Evolutionary conservation across 2,888 invertebrate species (phyloP), one percentile per base, ranked within the genome.

Genomic region (Beris chalybata): DNA sequence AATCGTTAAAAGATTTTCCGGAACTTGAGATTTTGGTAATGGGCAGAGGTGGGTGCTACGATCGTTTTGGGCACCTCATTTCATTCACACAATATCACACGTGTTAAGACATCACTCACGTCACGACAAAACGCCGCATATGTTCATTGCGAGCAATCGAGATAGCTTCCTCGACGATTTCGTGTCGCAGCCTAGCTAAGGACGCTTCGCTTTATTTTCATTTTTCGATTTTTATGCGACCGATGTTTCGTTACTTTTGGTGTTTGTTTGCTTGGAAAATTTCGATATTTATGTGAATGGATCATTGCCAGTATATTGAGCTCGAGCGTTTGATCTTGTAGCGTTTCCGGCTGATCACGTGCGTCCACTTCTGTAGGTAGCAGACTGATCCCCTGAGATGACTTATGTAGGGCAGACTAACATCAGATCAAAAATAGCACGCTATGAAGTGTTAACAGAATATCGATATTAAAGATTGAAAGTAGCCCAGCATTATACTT

Each of bases 1-100:
- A 38, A 52, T 61, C 61, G 52, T 61, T 61, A 61, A 61, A 61
- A 61, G 61, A 61, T 61, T 61, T 61, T 61, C 61, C 50, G 61
- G 61, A 61, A 61, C 61, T 61, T 22, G 43, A n/a, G 38, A 38
- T 50, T 61, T 48, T 50, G 22, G 13, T 50, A 61, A 50, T 61
- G 61, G 50, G 52, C 61, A 61, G 52, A 38, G 50, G 61, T 31
- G 31, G 59, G 12, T 4, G 38, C 7, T 9, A 38, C 38, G 38
- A 38, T 38, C 38, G 9, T 38, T 38, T 38, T 38, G 38, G 38
- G 38, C 38, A 9, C 15, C 22, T 31, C 11, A 48, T 48, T 59
- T 31, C 52, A n/a, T 52, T 61, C 13, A 2, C 38, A 61, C 38
- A 15, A n/a, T 29, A n/a, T 13, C 38, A 38, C 61, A 61, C 61